phyloP scores from a whole-genome alignment of 2,797 vertebrate genomes.

The Tragelaphus eurycerus region DNA sequence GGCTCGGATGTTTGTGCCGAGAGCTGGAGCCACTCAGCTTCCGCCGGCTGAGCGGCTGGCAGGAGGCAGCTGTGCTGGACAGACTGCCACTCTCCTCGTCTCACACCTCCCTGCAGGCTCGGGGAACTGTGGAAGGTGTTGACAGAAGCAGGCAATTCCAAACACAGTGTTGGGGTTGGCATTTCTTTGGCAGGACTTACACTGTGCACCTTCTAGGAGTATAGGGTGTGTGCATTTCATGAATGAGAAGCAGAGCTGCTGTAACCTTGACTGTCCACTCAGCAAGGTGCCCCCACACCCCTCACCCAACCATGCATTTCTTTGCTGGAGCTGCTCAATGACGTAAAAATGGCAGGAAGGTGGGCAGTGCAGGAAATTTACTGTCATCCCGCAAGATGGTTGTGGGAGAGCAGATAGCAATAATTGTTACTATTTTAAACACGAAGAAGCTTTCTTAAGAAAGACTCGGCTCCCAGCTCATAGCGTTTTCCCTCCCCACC shows the following conservation, averaged over 20 bases:
- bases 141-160: conserved; percentile 60
- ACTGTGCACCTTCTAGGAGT: background rate
- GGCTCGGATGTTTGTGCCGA: background rate
- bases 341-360: background rate
- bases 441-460: background rate
- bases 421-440: conserved; percentile 31
- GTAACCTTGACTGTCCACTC: background rate
- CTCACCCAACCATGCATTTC: background rate
- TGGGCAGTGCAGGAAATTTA: fast-evolving
- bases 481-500: background rate
- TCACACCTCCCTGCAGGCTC: conserved; percentile 36
- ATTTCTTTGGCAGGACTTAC: conserved; percentile 59
- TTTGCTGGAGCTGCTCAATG: background rate
- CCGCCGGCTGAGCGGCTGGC: conserved; percentile 36
- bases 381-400: background rate
- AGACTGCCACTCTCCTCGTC: conserved; percentile 40
- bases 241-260: background rate
- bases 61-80: conserved; percentile 28
- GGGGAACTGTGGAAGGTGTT: conserved; percentile 50
- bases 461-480: background rate
- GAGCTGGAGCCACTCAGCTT: fast-evolving
- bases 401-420: background rate
- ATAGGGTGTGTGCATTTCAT: background rate
- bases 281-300: background rate
- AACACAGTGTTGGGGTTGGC: conserved; percentile 19